phyloP scores from a whole-genome alignment of 2,888 invertebrate species.

The Argyresthia albistria region DNA sequence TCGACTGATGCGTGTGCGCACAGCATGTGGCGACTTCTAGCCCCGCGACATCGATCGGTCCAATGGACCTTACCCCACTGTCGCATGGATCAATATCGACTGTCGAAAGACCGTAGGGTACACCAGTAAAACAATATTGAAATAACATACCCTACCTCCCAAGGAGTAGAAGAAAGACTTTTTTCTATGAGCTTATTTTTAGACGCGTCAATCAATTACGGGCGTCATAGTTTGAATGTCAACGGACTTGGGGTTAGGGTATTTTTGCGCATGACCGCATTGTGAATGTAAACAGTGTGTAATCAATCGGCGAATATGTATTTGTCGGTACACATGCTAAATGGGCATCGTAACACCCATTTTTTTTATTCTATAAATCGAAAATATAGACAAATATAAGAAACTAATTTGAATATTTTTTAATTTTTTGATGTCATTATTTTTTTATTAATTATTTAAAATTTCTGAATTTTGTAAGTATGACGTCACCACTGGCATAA shows the following conservation, averaged over 20 bases:
- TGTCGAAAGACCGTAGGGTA: constrained; percentile 24
- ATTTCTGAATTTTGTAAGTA: too few species aligned
- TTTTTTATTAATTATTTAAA: too few species aligned
- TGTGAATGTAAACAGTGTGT: background rate
- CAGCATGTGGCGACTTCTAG: constrained; percentile 26
- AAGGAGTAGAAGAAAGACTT: constrained; percentile 20
- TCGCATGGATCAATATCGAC: too few species aligned
- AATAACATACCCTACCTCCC: constrained; percentile 40
- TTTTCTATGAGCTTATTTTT: background rate
- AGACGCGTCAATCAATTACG: background rate
- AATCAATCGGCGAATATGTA: background rate
- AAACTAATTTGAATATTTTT: too few species aligned
- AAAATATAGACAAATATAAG: too few species aligned
- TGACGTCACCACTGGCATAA: too few species aligned
- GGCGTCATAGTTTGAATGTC: background rate
- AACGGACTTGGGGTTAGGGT: background rate
- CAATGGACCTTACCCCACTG: too few species aligned
- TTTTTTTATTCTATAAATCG: too few species aligned
- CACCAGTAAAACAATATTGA: constrained; percentile 48
- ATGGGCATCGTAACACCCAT: too few species aligned
- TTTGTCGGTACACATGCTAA: background rate
- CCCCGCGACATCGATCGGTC: constrained; percentile 9
- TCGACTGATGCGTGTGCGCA: constrained; percentile 40
- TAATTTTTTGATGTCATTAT: too few species aligned
- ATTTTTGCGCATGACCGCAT: background rate